A percentile compares a stretch with the other conserved stretches of the same genome.
phyloP scores from a whole-genome alignment of 2,113 vertebrate species.

The Xenopus laevis region DNA sequence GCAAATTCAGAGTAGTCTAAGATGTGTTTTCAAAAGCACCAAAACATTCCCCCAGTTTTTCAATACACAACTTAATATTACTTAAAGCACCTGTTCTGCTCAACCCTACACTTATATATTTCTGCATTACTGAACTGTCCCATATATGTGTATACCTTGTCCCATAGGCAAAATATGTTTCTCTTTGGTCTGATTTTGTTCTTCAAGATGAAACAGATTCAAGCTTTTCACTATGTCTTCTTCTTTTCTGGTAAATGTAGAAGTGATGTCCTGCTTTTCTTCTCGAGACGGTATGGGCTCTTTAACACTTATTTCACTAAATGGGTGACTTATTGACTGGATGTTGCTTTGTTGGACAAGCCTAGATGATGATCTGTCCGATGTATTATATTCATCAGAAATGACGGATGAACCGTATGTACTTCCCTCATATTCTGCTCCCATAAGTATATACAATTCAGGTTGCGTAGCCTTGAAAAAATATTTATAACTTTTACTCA shows the following conservation, averaged over 20 bases:
- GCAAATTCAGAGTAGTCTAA: too few relatives aligned
- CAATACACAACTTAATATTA: too few relatives aligned
- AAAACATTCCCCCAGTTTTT: too few relatives aligned
- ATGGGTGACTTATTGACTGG: slow-evolving; percentile 57
- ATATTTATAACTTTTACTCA: background rate
- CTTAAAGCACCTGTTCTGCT: too few relatives aligned
- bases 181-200: slow-evolving; percentile 31
- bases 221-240: slow-evolving; percentile 46
- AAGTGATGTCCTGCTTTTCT: slow-evolving; percentile 52
- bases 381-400: slow-evolving; percentile 58
- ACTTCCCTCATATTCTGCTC: slow-evolving; percentile 63
- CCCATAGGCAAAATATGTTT: slow-evolving; percentile 5
- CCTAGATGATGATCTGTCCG: slow-evolving; percentile 47
- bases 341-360: slow-evolving; percentile 56
- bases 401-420: slow-evolving; percentile 57
- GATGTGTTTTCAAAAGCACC: too few relatives aligned
- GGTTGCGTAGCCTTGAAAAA: slow-evolving; percentile 77
- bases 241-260: slow-evolving; percentile 53
- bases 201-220: slow-evolving; percentile 32
- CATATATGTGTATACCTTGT: slow-evolving; percentile 47
- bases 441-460: slow-evolving; percentile 83
- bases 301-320: slow-evolving; percentile 58
- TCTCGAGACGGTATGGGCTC: slow-evolving; percentile 45
- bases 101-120: too few relatives aligned
- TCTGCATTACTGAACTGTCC: too few relatives aligned